Evolutionary conservation across 2,113 vertebrate genomes (phyloP).

Genomic region (Rynchops niger): DNA sequence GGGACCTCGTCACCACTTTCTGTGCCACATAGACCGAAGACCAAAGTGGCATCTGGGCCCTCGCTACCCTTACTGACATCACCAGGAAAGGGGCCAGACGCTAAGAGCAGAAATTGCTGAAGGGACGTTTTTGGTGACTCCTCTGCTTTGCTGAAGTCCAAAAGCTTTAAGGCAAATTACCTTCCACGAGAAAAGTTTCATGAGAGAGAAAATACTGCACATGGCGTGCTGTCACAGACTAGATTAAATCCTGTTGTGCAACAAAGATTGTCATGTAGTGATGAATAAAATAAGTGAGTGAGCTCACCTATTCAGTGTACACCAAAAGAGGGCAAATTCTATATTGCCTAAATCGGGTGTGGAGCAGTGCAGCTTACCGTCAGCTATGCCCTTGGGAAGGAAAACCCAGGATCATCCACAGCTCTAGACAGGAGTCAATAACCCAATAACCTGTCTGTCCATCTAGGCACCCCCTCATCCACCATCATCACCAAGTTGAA

Average conservation of each 20-base stretch:
- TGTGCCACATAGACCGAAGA: background rate
- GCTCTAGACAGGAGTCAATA: background rate
- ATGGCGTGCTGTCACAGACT: background rate
- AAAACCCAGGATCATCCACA: background rate
- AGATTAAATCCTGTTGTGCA: background rate
- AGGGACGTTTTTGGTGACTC: background rate
- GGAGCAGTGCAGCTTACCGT: background rate
- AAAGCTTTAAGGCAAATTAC: background rate
- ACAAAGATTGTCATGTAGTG: fast-evolving
- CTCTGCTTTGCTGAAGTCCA: background rate
- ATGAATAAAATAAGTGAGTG: background rate
- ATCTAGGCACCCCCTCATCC: background rate
- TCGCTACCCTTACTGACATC: background rate
- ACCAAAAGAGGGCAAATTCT: background rate
- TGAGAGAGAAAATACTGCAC: background rate
- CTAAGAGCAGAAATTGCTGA: background rate
- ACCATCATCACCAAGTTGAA: background rate
- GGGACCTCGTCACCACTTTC: background rate
- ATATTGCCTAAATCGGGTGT: background rate
- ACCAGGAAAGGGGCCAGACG: background rate
- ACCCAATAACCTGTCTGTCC: background rate
- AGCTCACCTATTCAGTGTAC: background rate
- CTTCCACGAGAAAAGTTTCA: background rate
- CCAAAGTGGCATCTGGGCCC: background rate
- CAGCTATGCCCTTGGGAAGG: background rate